These are phyloP conservation scores for Ascidia mentula DNA, from an alignment of 23 tunicate species.

Conservation along the genomic window DNA sequence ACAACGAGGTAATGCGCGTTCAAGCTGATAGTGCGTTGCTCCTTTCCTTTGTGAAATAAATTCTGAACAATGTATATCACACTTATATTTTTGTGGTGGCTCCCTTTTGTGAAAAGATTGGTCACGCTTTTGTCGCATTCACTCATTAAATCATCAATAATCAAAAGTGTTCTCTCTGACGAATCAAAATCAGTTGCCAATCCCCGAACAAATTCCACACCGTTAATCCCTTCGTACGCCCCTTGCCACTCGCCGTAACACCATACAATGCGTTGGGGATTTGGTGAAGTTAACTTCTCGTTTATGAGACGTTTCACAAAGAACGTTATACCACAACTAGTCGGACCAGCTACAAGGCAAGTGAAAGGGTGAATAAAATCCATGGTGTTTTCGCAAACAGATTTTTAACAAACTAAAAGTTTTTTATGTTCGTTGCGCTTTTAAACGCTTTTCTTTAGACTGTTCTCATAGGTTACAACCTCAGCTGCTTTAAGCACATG, in stretches of 20 bases:
- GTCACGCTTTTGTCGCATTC: background rate
- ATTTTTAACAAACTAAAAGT: too few species aligned
- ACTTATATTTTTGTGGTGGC: background rate
- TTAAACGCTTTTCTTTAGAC: too few species aligned
- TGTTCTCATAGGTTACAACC: too few species aligned
- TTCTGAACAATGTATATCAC: constrained; percentile 10
- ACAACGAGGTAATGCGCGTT: constrained; percentile 3
- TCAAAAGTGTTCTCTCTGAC: background rate
- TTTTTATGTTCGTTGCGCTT: too few species aligned
- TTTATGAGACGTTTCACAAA: too few species aligned
- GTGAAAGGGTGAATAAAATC: constrained; percentile 3
- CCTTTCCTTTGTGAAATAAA: background rate
- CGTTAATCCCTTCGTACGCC: background rate
- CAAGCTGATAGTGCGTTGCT: background rate
- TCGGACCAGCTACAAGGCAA: background rate
- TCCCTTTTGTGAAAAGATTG: background rate
- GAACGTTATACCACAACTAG: background rate
- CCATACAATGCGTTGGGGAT: background rate
- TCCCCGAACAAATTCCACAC: background rate
- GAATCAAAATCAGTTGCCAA: background rate
- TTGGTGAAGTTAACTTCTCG: too few species aligned
- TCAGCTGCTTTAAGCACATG: too few species aligned
- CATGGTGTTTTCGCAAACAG: too few species aligned
- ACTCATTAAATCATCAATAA: constrained; percentile 4
- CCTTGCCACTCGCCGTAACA: constrained; percentile 11